Evolutionary conservation across 2,888 invertebrate genomes (phyloP).

Genomic region (Epistrophe eligans): DNA sequence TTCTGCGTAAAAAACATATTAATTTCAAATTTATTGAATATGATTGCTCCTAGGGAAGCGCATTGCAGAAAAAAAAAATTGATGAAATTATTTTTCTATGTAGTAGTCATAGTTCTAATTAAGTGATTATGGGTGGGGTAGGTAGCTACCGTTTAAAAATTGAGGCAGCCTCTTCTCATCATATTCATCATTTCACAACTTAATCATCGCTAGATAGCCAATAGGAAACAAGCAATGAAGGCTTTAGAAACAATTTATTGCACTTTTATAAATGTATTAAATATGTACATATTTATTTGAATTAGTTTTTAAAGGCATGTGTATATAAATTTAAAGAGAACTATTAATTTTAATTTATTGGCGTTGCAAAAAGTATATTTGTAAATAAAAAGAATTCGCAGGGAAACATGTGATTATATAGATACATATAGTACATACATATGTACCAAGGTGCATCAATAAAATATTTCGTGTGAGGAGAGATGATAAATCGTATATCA

Average conservation of each 20-base stretch:
- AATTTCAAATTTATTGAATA: slow-evolving; percentile 72
- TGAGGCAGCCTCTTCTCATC: slow-evolving; percentile 37
- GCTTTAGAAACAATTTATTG: slow-evolving; percentile 45
- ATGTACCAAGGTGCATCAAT: no score
- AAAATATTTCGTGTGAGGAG: not conserved
- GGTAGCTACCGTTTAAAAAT: slow-evolving; percentile 11
- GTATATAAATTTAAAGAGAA: slow-evolving; percentile 51
- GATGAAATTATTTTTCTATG: slow-evolving; percentile 30
- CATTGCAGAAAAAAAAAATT: slow-evolving; percentile 23
- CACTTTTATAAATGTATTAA: slow-evolving; percentile 42
- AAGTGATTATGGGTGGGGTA: slow-evolving; percentile 60
- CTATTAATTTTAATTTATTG: slow-evolving; percentile 59
- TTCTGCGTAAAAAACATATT: slow-evolving; percentile 54
- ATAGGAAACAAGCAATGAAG: slow-evolving; percentile 64
- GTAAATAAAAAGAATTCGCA: slow-evolving; percentile 6
- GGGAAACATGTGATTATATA: slow-evolving; percentile 36
- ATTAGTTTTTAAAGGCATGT: slow-evolving; percentile 48
- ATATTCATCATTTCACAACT: slow-evolving; percentile 57
- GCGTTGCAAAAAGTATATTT: slow-evolving; percentile 25
- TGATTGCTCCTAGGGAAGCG: slow-evolving; percentile 57
- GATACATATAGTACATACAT: not conserved
- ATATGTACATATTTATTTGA: not conserved
- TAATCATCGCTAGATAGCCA: slow-evolving; percentile 67
- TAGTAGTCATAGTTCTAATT: slow-evolving; percentile 68
- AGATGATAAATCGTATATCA: slow-evolving; percentile 51